Evolutionary conservation across 2,113 vertebrate species (phyloP), one percentile per base, ranked within the genome.

Genomic region (Sapayoa aenigma): DNA sequence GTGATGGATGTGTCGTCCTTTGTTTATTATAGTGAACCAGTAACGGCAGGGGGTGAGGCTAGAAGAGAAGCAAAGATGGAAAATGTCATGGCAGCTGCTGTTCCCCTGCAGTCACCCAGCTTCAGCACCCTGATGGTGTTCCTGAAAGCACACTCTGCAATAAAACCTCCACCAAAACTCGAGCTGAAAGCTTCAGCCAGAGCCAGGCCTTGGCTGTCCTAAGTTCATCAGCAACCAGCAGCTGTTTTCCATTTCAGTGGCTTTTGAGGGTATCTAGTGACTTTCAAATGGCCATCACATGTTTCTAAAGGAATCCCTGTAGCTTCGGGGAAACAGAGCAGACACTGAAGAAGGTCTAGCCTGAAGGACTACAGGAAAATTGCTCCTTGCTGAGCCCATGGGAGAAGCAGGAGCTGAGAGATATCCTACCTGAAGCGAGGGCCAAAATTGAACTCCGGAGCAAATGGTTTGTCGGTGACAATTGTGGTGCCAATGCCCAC

Each of bases 401-500:
- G 14, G 27, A 58, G 24, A 35, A 68, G 47, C 0, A 5, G 22
- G 17, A 83, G 39, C 46, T 6, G 9, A 74, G 39, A 63, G 31
- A 59, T 5, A 10, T 23, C 94, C 49, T 98, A 99, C 99, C 98
- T 99, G 96, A 99, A 99, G 85, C 96, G 97, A 11, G 98, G 89
- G 25, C 98, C 98, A 22, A 99, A 63, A 74, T 98, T 95, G 16
- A 99, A 95, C 41, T 88, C 94, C 1, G 98, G 99, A 31, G 89
- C 89, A 37, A 99, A 98, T 19, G 98, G 98, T 66, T 84, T 97
- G 95, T 99, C 97, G 0, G 97, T 98, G 96, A 99, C 96, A 33
- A 99, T 98, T 4, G 98, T 99, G 27, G 98, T 98, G 35, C 99
- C 98, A 3, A 89, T 97, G 69, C 99, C 99, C 0, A 91, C 96